Conservation (phyloP, 2,888 invertebrate species). For the Harpalus rubripes region DNA sequence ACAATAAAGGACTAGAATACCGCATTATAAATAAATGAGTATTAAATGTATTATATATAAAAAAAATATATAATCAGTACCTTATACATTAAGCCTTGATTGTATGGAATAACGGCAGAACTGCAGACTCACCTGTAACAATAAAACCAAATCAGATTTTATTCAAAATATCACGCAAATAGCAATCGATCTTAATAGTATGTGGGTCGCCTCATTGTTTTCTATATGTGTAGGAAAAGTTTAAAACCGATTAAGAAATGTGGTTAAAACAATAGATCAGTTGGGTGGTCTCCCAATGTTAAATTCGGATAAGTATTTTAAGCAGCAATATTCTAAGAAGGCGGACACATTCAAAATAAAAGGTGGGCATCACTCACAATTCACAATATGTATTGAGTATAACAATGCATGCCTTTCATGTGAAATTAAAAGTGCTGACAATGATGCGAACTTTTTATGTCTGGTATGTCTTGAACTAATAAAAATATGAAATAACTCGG, state of each 20-base stretch:
- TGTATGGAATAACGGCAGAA: not conserved
- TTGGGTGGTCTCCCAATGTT: conserved; percentile 55
- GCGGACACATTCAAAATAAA: conserved; percentile 37
- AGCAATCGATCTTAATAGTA: conserved; percentile 4
- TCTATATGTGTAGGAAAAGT: conserved; percentile 41
- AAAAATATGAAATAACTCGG: too few relatives aligned
- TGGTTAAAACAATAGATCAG: conserved; percentile 54
- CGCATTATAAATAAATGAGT: not conserved
- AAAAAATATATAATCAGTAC: not conserved
- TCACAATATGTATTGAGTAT: conserved; percentile 32
- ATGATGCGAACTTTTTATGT: conserved; percentile 1
- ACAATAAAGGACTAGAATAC: too few relatives aligned
- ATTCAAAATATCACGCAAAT: not conserved
- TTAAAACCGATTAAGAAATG: conserved; percentile 47
- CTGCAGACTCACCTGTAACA: conserved; percentile 33
- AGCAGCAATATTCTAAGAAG: conserved; percentile 53
- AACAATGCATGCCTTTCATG: conserved; percentile 31
- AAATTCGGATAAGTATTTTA: conserved; percentile 55
- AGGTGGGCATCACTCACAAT: conserved; percentile 26
- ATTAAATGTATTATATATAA: not conserved
- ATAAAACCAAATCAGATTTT: not conserved
- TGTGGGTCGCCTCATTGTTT: conserved; percentile 21
- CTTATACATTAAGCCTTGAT: not conserved
- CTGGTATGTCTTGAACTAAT: not conserved
- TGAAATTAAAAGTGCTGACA: not conserved